Evolutionary conservation across 2,888 invertebrate species (phyloP), one percentile per base, ranked within the genome.

Genomic region (Perithous albicinctus): DNA sequence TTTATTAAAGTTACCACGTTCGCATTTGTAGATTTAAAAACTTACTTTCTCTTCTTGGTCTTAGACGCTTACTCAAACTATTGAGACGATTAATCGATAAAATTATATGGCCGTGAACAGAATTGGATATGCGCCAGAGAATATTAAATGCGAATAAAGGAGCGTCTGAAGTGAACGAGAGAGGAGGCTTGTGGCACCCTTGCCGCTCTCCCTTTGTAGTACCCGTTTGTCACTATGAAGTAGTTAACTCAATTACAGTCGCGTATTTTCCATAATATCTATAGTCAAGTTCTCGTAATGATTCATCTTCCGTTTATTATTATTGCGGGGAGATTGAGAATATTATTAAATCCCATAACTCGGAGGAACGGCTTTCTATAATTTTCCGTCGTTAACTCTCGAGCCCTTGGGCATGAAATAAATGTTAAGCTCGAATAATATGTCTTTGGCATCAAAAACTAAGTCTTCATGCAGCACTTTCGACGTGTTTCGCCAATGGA

Each of bases 101-200:
- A 64, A 73, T 59, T 73, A 32, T 54, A 43, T 35, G 20, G 20
- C 43, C 26, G 56, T 48, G 38, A 38, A 32, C 38, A 43, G 59
- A 67, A 74, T 82, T 84, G 77, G 81, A 74, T 69, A 66, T 77
- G 79, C 72, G 79, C 78, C 84, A 79, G 61, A 54, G 74, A 79
- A 82, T 78, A 74, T 74, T 41, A 70, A 81, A 79, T 32, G 79
- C 43, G 54, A 74, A 73, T 56, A 78, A 70, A n/a, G 51, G 63
- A 67, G 67, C 35, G 73, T 74, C 64, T 54, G 67, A 46, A 82
- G 78, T 54, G 51, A 76, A 66, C 54, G 72, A 20, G 54, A 64
- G 66, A 70, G 63, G 26, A 5, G 5, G 59, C 59, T 48, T 7
- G 69, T 41, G 69, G 18, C 74, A 41, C 81, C 26, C 78, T 73